Base-by-base conservation (phyloP, 2,113 vertebrate species). In the Ahaetulla prasina region DNA sequence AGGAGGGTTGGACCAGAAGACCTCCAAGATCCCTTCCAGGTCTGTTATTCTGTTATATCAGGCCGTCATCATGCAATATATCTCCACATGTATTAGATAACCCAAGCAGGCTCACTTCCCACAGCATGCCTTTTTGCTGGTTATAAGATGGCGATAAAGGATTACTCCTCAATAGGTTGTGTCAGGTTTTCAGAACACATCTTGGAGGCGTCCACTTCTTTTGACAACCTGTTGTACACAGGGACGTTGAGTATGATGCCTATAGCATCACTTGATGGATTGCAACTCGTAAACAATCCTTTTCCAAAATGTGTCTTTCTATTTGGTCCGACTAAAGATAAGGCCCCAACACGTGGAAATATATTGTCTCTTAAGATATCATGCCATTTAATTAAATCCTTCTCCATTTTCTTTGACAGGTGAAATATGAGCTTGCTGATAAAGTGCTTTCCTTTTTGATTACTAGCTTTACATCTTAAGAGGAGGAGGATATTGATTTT, bases 311-410 rank as follows among this genome's bases (percentile, higher is more conserved):
- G 89, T 90, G 84, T 94, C 93, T 90, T 94, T 94, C 92, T 88
- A 89, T 95, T 96, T 96, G 93, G 87, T 63, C 85, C 89, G 85
- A 93, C 93, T 93, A 57, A 94, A 96, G 92, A 95, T 95, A 95
- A 96, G 91, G 54, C 47, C 86, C 80, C 92, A 92, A 53, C 92
- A 53, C 85, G 49, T 87, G 0, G 0, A 84, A 39, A 27, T 94
- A 68, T 95, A 94, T 95, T 95, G 94, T 93, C 54, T 94, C 16
- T 85, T 94, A 92, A 92, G 90, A 93, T 94, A 92, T 57, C 49
- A 54, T 93, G 88, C 55, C 91, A 91, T 94, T 96, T 95, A 96
- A 96, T 96, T 80, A 95, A 94, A 93, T 93, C 50, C 92, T 92
- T 94, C 95, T 93, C 91, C 35, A 94, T 94, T 96, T 95, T 84